Evolutionary conservation across 2,888 invertebrate species (phyloP), one percentile per base, ranked within the genome.

Genomic region (Augiades crinisus): DNA sequence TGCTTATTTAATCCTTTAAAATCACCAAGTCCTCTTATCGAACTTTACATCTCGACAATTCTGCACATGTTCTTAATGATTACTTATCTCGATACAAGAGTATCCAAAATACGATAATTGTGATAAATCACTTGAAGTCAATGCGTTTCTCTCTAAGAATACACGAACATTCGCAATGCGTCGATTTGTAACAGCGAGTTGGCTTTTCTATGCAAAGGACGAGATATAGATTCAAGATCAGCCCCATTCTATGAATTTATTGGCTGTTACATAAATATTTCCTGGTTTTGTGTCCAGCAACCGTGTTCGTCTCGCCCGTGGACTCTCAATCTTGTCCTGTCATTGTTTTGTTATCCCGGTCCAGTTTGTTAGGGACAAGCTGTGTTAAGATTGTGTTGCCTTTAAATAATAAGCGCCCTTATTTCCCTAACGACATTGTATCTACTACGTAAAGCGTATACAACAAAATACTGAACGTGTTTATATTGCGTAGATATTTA

Each of bases 241-340:
- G 44, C 36, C 30, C 36, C 30, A 8, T 24, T 36, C 50, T 43
- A 50, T 50, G 50, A 50, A 50, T 50, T 50, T 50, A 50, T 50
- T 50, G 50, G 50, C 43, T 43, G 50, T 30, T 50, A 50, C 51
- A 51, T 51, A 44, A 51, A 51, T 51, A 51, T 51, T 51, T 51
- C 51, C 44, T 37, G 44, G 51, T 51, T 51, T 44, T 51, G 51
- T 51, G 51, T 51, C 44, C 51, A 31, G 44, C 51, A 51, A 51
- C 51, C 37, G 51, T 51, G 44, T 51, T 44, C 51, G 51, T 51
- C 51, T 51, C 37, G 36, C 24, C 24, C 5, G 43, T 21, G 51
- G 51, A 44, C 51, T 51, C 44, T 51, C 51, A 37, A 51, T 51
- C 51, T 51, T 51, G 44, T 51, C 41, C 43, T 50, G 50, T 50